Conservation (phyloP, 2,797 vertebrate species). For the Ciconia nigra region DNA sequence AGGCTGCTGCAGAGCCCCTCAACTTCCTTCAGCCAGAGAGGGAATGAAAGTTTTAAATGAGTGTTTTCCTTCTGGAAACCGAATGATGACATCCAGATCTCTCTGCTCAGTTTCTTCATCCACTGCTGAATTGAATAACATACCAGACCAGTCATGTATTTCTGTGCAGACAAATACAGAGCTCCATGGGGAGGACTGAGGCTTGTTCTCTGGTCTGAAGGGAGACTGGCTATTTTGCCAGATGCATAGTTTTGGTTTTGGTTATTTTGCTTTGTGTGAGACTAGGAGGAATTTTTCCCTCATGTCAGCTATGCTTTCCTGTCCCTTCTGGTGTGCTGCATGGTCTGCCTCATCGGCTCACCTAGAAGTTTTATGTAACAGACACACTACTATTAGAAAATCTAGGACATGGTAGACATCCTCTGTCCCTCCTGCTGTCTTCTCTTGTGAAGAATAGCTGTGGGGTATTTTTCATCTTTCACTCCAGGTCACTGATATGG, state of each 20-base stretch:
- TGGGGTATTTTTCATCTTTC: not conserved
- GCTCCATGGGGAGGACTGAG: not conserved
- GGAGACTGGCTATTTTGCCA: not conserved
- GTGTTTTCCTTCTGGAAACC: not conserved
- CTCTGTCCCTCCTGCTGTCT: not conserved
- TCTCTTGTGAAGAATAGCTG: not conserved
- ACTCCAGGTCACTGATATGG: not conserved
- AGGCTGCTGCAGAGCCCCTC: not conserved
- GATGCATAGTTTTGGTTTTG: not conserved
- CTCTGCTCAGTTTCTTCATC: not conserved
- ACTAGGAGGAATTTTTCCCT: not conserved
- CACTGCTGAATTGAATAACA: not conserved
- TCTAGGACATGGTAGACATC: not conserved
- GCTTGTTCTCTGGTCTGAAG: not conserved
- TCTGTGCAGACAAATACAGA: not conserved
- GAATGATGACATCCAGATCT: not conserved
- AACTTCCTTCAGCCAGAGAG: not conserved
- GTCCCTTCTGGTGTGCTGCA: not conserved
- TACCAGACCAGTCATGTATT: not conserved
- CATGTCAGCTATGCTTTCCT: not conserved
- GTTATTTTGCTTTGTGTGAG: not conserved
- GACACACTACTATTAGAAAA: not conserved
- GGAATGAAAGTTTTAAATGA: not conserved
- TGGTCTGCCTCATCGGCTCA: not conserved
- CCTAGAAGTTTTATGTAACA: not conserved